Conservation (phyloP, 2,113 vertebrate genomes). For the Platysteira castanea region DNA sequence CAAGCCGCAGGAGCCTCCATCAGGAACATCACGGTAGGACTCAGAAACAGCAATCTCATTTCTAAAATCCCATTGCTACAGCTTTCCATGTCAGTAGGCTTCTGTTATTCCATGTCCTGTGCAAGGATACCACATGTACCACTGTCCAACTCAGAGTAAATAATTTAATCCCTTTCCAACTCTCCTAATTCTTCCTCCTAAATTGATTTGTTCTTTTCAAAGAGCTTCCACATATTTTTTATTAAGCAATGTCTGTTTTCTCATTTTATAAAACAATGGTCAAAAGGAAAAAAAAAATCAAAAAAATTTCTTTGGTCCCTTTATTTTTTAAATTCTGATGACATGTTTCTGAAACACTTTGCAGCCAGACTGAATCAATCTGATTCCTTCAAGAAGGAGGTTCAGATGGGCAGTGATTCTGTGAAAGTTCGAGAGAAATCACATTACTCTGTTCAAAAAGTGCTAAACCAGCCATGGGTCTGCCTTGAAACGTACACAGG, state of each 20-base stretch:
- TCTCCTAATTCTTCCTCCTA: background rate
- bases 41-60: background rate
- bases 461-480: background rate
- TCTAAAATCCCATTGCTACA: background rate
- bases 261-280: background rate
- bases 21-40: background rate
- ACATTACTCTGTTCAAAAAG: background rate
- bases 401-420: background rate
- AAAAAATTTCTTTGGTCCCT: background rate
- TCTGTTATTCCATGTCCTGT: background rate
- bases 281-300: background rate
- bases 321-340: background rate
- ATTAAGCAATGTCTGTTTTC: background rate
- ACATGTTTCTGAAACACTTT: background rate
- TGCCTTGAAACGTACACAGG: background rate
- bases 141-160: background rate
- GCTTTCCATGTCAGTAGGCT: background rate
- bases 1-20: background rate
- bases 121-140: rapidly evolving
- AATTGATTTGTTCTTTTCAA: background rate
- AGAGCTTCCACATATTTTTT: background rate
- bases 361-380: background rate
- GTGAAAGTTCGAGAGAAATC: background rate
- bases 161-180: background rate
- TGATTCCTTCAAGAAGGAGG: background rate